Evolutionary conservation across 2,888 invertebrate genomes (phyloP), one percentile per base, ranked within the genome.

Genomic region (Pyrrhia umbra): DNA sequence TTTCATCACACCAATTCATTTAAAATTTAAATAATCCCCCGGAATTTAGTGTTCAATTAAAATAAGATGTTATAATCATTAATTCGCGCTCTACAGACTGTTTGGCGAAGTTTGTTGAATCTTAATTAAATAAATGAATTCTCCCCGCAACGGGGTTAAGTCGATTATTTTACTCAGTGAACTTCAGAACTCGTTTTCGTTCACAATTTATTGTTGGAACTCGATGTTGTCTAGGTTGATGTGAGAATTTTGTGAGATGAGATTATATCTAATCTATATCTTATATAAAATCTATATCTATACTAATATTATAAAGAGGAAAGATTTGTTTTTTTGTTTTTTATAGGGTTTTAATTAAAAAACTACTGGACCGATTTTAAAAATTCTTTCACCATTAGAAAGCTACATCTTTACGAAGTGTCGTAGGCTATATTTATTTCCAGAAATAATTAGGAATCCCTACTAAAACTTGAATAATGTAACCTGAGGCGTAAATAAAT

Each of bases 41-140:
- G 27, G 46, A 65, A 56, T 61, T 43, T 59, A 59, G 52, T 62
- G 43, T 54, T 47, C 56, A 64, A 67, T 74, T 67, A 69, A 59
- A 73, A 74, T 77, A 69, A 69, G 57, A 71, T 70, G 66, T 73
- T 71, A 74, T 55, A 75, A 77, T 78, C 68, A 79, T 84, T 82
- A 81, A 83, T 82, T 68, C 63, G 39, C 46, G 60, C 59, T 70
- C 64, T 55, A 64, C 57, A 71, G 56, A 59, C 64, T 71, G 76
- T 61, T 79, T 61, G 69, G 37, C 42, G 52, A 75, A 73, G 64
- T 73, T 79, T 63, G 55, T 57, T 27, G 68, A 57, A 72, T 76
- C 81, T 84, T 88, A 86, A 88, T 88, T 87, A 85, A 86, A 86
- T 87, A 84, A 88, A 85, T 85, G 83, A 85, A 86, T 86, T 73